Base-by-base conservation (phyloP, 1,140 invertebrate genomes). In the Pteromalus puparum region DNA sequence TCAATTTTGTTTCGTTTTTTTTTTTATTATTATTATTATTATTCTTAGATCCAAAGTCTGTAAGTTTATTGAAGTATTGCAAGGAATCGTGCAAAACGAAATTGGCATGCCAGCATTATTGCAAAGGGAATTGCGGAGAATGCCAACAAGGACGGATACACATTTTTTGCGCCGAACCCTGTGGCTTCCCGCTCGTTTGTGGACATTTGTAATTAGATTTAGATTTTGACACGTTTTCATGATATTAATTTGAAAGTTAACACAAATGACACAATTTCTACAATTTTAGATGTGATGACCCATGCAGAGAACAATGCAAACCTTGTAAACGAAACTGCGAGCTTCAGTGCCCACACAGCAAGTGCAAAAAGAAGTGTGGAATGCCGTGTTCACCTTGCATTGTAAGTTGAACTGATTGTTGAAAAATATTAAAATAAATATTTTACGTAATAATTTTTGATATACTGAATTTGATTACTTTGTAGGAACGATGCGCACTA, bases 241-340 rank as follows among this genome's bases (percentile, higher is more conserved):
- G 13, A 1, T 13, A 13, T 46, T 34, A 34, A 34, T 34, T 34
- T 34, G 3, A 5, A 34, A 34, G 4, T 34, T 34, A 34, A 34
- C 30, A 5, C 30, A 34, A n/a, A n/a, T n/a, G n/a, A 34, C 30
- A 34, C 30, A 46, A 46, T 46, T 46, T 46, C 13, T 46, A 9
- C 9, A 1, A 46, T 13, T 10, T 13, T 65, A 79, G 53, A 34
- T 65, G 48, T 46, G 10, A 79, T 5, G 18, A 70, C 24, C 78
- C 61, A n/a, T 80, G 78, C 42, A 21, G 65, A 70, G 1, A 21
- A 24, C 9, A 80, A 24, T 80, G 78, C 38, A 34, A 21, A 26
- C 95, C 96, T 3, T 96, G 96, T 89, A 90, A 90, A 34, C 90
- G 92, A 76, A 87, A 81, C 12, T 97, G 96, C 88, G 87, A 93